Evolutionary conservation across 2,888 invertebrate genomes (phyloP).

Genomic region (Nudaria mundana): DNA sequence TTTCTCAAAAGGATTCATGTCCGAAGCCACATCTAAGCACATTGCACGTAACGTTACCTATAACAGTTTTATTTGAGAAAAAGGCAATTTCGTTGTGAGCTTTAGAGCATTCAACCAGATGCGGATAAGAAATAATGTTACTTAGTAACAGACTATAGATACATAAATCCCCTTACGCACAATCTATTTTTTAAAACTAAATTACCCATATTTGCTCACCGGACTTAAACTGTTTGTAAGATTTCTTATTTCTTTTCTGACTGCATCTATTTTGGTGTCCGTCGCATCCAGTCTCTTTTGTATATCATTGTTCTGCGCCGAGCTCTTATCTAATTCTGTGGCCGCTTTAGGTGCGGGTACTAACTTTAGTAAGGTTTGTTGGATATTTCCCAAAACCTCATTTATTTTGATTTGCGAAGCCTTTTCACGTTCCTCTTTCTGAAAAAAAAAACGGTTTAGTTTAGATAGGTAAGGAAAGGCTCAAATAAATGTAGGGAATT

Average conservation of each 20-base stretch:
- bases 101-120: no score
- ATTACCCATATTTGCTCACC: no score
- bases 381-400: slow-evolving; percentile 75
- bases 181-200: no score
- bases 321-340: slow-evolving; percentile 49
- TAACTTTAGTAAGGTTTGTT: slow-evolving; percentile 54
- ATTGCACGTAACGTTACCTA: slow-evolving; percentile 60
- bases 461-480: no score
- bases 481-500: no score
- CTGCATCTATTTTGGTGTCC: slow-evolving; percentile 60
- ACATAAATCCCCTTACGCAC: no score
- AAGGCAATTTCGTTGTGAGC: not conserved
- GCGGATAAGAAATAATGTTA: no score
- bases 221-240: slow-evolving; percentile 58
- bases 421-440: slow-evolving; percentile 85
- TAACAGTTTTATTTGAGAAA: not conserved
- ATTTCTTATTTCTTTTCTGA: slow-evolving; percentile 56
- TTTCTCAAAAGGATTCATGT: slow-evolving; percentile 60
- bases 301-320: slow-evolving; percentile 50
- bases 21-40: slow-evolving; percentile 55
- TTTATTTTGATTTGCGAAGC: slow-evolving; percentile 83
- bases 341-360: slow-evolving; percentile 31
- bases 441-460: slow-evolving; percentile 19
- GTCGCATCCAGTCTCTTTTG: slow-evolving; percentile 57
- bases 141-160: no score